phyloP scores from a whole-genome alignment of 2,797 vertebrate species.

The Diglossa cyanea region DNA sequence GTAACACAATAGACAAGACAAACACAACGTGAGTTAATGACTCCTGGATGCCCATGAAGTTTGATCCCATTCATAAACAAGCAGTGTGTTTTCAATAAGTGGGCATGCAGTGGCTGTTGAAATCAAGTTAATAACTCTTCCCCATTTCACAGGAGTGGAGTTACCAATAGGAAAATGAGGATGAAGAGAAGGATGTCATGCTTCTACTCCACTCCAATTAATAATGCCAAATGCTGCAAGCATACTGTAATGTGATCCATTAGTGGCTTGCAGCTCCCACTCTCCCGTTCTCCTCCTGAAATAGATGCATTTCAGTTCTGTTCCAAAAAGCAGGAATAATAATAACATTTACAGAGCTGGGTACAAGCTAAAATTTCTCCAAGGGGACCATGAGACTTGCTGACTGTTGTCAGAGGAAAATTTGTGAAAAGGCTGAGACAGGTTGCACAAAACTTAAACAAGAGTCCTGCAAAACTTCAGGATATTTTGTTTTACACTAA shows the following conservation, averaged over 20 bases:
- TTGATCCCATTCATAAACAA: neutral
- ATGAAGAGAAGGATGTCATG: slow-evolving; percentile 10
- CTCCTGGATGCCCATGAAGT: neutral
- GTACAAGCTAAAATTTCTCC: neutral
- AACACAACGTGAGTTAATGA: neutral
- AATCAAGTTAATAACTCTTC: neutral
- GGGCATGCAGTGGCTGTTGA: neutral
- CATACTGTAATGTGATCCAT: neutral
- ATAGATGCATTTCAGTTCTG: neutral
- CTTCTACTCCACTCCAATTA: neutral
- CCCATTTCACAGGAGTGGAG: neutral
- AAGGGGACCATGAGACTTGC: neutral
- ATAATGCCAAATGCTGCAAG: neutral
- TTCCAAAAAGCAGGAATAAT: neutral
- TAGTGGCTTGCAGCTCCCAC: slow-evolving; percentile 5
- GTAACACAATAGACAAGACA: neutral
- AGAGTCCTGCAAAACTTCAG: neutral
- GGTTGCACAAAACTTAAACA: neutral
- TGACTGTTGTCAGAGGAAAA: neutral
- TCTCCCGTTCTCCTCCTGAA: slow-evolving; percentile 10
- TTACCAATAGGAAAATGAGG: neutral
- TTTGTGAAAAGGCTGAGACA: neutral
- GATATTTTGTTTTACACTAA: neutral
- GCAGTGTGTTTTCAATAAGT: neutral
- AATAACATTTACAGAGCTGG: neutral